These are phyloP conservation scores for Carcharodon carcharias DNA, from an alignment of 2,797 vertebrate genomes.

Conservation along the genomic window DNA sequence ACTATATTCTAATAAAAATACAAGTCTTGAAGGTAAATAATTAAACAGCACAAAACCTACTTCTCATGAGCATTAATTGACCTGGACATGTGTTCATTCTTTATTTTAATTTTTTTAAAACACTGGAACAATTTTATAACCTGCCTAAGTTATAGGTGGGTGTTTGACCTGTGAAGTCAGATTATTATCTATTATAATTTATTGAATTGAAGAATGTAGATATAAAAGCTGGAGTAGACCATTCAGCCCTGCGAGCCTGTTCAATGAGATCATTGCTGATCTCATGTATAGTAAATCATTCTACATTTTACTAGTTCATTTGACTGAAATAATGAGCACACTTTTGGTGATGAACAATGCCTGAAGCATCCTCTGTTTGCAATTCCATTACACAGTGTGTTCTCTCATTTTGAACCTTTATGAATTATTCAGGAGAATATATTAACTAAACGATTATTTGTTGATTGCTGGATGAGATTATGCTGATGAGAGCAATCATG, in stretches of 20 bases:
- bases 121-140: background rate
- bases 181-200: too few species aligned
- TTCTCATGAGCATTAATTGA: background rate
- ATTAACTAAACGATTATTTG: slow-evolving; percentile 26
- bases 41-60: background rate
- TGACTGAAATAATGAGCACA: slow-evolving; percentile 18
- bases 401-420: background rate
- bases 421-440: slow-evolving; percentile 30
- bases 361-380: background rate
- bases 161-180: background rate
- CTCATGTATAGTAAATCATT: background rate
- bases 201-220: background rate
- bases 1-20: background rate
- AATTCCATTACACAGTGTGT: background rate
- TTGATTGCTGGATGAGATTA: slow-evolving; percentile 38
- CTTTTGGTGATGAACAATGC: slow-evolving; percentile 5
- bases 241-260: background rate
- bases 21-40: background rate
- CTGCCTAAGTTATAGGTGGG: background rate
- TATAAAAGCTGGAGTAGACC: background rate
- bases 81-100: background rate
- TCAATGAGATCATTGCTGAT: background rate
- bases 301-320: background rate
- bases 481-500: slow-evolving; percentile 30
- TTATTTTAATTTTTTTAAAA: background rate